These are phyloP conservation scores for Cerastis leucographa DNA, from an alignment of 2,888 invertebrate species.

Conservation along the genomic window DNA sequence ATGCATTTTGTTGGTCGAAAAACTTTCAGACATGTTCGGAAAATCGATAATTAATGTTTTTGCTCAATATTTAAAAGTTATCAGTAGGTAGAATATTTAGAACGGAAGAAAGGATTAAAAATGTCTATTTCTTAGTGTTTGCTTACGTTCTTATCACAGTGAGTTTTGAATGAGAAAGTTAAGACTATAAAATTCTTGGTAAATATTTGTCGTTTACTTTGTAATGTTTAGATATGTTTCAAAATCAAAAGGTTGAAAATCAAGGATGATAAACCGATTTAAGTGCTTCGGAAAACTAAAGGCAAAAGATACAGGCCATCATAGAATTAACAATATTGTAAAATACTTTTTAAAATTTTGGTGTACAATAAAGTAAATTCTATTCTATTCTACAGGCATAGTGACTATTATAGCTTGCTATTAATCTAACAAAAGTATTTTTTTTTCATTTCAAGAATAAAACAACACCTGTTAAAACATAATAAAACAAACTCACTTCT, in stretches of 20 bases:
- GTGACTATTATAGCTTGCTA: neutral
- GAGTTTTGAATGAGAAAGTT: neutral
- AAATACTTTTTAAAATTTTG: too few species aligned
- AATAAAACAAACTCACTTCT: constrained; percentile 44
- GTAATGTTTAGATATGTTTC: neutral
- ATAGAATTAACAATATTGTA: too few species aligned
- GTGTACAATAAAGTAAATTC: too few species aligned
- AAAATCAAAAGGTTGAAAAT: too few species aligned
- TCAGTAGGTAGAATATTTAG: neutral
- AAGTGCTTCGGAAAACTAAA: neutral
- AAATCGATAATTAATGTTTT: neutral
- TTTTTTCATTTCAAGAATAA: constrained; percentile 6
- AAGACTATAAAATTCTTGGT: neutral
- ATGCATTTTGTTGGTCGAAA: neutral
- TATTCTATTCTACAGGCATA: too few species aligned
- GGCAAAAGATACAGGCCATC: neutral
- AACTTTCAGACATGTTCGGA: neutral
- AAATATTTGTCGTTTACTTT: neutral
- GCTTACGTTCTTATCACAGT: neutral
- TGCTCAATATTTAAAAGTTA: neutral
- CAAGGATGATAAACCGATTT: neutral
- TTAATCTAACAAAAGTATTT: constrained; percentile 15
- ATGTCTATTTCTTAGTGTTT: neutral
- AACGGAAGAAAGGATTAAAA: neutral
- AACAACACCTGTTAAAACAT: constrained; percentile 25